These are phyloP conservation scores for Rana temporaria DNA, from an alignment of 2,113 vertebrate species.

Conservation along the genomic window DNA sequence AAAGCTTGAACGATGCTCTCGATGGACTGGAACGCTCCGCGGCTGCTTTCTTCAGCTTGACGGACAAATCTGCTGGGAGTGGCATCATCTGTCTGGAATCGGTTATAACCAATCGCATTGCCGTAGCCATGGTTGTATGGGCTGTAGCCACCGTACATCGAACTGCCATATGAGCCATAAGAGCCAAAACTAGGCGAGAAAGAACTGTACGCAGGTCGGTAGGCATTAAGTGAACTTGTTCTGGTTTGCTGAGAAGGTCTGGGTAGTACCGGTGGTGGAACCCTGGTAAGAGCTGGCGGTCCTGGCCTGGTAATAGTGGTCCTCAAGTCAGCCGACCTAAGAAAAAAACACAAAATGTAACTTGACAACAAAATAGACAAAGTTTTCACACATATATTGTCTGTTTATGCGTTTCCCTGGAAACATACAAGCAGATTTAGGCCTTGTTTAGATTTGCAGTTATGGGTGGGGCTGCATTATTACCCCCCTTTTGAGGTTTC, in stretches of 20 bases:
- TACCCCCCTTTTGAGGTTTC: no score
- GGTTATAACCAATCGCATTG: constrained; percentile 81
- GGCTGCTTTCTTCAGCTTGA: constrained; percentile 96
- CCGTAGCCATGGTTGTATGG: constrained; percentile 81
- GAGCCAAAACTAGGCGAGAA: constrained; percentile 83
- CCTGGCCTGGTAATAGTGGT: constrained; percentile 73
- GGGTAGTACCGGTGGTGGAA: constrained; percentile 87
- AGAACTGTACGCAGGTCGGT: constrained; percentile 84
- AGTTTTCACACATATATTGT: no score
- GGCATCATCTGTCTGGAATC: constrained; percentile 79
- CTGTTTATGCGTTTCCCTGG: no score
- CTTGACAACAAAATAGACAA: background rate
- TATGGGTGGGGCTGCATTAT: no score
- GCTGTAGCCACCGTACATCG: constrained; percentile 81
- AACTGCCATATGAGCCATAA: constrained; percentile 80
- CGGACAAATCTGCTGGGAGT: constrained; percentile 94
- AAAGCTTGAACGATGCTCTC: constrained; percentile 98
- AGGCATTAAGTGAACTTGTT: constrained; percentile 69
- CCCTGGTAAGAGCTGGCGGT: constrained; percentile 81
- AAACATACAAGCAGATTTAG: no score
- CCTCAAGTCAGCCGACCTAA: constrained; percentile 85
- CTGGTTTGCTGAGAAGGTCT: constrained; percentile 82
- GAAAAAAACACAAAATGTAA: constrained; percentile 7
- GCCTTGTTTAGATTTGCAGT: no score
- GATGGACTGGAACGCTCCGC: constrained; percentile 96